Conservation (phyloP, 2,797 vertebrate genomes). For the Gastrophryne carolinensis region DNA sequence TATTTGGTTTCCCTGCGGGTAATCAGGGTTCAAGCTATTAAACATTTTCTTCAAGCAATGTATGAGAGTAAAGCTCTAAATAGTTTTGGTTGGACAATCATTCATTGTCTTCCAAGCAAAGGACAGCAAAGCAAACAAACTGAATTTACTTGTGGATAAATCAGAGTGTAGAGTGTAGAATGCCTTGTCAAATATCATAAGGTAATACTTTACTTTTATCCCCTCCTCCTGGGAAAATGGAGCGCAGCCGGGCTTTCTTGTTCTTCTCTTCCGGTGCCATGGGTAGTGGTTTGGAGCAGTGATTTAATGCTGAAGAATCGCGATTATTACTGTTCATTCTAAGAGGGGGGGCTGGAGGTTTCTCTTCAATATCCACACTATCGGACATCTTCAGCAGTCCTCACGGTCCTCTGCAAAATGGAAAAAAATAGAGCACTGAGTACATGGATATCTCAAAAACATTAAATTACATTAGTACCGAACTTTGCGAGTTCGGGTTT, state of each 20-base stretch:
- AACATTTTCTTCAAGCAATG: too few relatives aligned
- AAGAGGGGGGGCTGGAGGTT: conserved; percentile 95
- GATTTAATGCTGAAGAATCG: conserved; percentile 91
- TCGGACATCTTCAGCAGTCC: conserved; percentile 95
- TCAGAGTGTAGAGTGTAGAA: too few relatives aligned
- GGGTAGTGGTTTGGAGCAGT: conserved; percentile 94
- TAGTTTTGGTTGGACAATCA: too few relatives aligned
- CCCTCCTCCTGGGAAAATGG: conserved; percentile 96
- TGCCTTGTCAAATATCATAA: conserved; percentile 45
- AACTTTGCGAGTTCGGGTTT: too few relatives aligned
- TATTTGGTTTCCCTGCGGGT: too few relatives aligned
- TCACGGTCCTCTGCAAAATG: conserved; percentile 80
- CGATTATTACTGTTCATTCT: conserved; percentile 99
- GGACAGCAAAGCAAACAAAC: too few relatives aligned
- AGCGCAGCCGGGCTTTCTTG: conserved; percentile 96
- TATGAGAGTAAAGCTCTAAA: too few relatives aligned
- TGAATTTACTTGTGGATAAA: too few relatives aligned
- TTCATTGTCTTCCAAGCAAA: too few relatives aligned
- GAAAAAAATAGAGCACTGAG: not conserved
- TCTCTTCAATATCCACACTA: conserved; percentile 96
- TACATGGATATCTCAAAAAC: too few relatives aligned
- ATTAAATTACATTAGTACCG: too few relatives aligned
- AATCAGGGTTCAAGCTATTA: too few relatives aligned
- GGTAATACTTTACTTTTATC: conserved; percentile 92
- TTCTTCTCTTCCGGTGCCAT: conserved; percentile 99